Conservation (phyloP, 2,888 invertebrate species). For the Euproctis similis region DNA sequence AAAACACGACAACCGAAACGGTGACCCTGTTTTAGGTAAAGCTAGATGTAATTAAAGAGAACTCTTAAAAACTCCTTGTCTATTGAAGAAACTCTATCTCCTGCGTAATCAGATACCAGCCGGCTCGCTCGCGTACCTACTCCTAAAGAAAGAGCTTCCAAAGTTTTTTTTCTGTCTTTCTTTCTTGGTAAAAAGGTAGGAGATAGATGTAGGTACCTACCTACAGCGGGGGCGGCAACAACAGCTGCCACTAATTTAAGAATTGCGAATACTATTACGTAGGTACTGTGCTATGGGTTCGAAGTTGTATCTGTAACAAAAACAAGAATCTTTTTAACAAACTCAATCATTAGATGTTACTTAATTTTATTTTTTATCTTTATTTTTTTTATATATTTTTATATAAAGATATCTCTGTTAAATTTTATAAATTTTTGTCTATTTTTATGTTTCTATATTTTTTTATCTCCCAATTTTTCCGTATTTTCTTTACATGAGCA, state of each 20-base stretch:
- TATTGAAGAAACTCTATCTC: conserved; percentile 65
- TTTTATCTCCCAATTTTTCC: no score
- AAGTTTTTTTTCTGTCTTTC: conserved; percentile 39
- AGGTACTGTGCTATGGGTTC: conserved; percentile 22
- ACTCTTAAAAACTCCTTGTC: conserved; percentile 59
- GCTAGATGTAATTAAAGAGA: conserved; percentile 61
- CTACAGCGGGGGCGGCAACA: conserved; percentile 40
- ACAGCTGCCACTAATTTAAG: conserved; percentile 56
- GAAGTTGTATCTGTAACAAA: conserved; percentile 29
- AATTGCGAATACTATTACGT: conserved; percentile 50
- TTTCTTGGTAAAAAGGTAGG: conserved; percentile 51
- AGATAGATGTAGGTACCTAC: conserved; percentile 33
- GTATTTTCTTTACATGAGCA: no score
- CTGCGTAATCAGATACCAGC: conserved; percentile 61
- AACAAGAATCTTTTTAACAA: conserved; percentile 22
- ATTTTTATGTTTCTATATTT: no score
- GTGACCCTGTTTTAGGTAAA: conserved; percentile 41
- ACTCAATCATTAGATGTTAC: conserved; percentile 29
- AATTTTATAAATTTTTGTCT: no score
- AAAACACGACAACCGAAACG: conserved; percentile 41
- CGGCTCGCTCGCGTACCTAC: conserved; percentile 36
- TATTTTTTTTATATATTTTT: no score
- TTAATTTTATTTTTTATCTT: conserved; percentile 19
- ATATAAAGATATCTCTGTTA: no score
- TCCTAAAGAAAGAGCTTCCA: conserved; percentile 38